Percentiles rank a stretch among this genome's conserved stretches.
These are phyloP conservation scores for Drosophila stalkeri DNA, from an alignment of 2,888 invertebrate genomes.

Conservation along the genomic window DNA sequence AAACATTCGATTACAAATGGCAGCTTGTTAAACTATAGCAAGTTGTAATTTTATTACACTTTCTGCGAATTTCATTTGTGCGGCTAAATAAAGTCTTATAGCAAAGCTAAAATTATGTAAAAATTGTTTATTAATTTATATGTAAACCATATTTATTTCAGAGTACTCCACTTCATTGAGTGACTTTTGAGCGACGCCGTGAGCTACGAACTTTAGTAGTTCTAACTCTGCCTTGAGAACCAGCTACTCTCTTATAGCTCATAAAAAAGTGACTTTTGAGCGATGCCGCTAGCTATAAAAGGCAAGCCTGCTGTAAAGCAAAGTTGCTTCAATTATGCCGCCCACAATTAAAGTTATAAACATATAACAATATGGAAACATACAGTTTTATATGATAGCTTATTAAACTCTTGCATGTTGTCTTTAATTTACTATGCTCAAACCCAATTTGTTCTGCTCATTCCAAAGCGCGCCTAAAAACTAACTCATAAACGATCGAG, in stretches of 20 bases:
- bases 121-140: background rate
- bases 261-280: background rate
- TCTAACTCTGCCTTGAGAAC: too few relatives aligned
- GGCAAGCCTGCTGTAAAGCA: background rate
- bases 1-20: slow-evolving; percentile 37
- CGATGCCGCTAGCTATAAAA: background rate
- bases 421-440: too few relatives aligned
- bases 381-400: too few relatives aligned
- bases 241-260: background rate
- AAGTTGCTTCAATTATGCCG: too few relatives aligned
- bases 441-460: background rate
- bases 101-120: slow-evolving; percentile 57
- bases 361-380: too few relatives aligned
- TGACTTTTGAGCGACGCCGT: too few relatives aligned
- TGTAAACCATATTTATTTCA: background rate
- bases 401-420: too few relatives aligned
- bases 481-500: background rate
- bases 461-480: background rate
- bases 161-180: background rate
- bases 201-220: too few relatives aligned
- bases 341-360: too few relatives aligned
- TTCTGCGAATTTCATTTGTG: slow-evolving; percentile 37
- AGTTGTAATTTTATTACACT: slow-evolving; percentile 13
- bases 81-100: slow-evolving; percentile 57
- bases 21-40: slow-evolving; percentile 5